Percentiles rank a stretch among this genome's conserved stretches.
phyloP scores from a whole-genome alignment of 2,888 invertebrate genomes.

The Cyclophora albipunctata region DNA sequence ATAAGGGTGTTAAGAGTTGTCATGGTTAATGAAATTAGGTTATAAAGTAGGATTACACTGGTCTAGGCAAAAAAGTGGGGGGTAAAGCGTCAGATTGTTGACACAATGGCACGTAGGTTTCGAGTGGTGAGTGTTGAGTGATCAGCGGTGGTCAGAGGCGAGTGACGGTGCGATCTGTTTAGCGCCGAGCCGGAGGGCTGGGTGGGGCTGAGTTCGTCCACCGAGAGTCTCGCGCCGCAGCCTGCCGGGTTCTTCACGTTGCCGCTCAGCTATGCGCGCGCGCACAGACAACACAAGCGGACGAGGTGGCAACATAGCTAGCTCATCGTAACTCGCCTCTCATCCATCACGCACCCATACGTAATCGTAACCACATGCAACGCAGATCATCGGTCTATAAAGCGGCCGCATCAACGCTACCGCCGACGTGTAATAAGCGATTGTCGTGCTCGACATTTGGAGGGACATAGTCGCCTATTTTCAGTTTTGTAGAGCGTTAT shows the following conservation, averaged over 20 bases:
- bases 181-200: conserved; percentile 55
- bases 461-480: too few species aligned
- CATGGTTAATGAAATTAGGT: too few species aligned
- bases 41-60: too few species aligned
- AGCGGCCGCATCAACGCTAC: too few species aligned
- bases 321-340: conserved; percentile 14
- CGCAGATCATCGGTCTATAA: neutral
- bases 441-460: too few species aligned
- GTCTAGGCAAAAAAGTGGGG: too few species aligned
- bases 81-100: too few species aligned
- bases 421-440: too few species aligned
- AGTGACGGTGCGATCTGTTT: conserved; percentile 29
- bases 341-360: conserved; percentile 1
- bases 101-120: too few species aligned
- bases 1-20: too few species aligned
- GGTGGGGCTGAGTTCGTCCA: conserved; percentile 73
- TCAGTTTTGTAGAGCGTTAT: too few species aligned
- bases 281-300: conserved; percentile 85
- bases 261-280: conserved; percentile 86
- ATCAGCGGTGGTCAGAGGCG: conserved; percentile 1
- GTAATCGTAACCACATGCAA: neutral
- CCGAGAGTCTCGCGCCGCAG: conserved; percentile 78
- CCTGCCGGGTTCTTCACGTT: conserved; percentile 80
- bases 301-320: conserved; percentile 80
- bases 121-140: neutral